Base-by-base conservation (phyloP, 92 coral and sea anemone genomes). In the Heteractis magnifica region DNA sequence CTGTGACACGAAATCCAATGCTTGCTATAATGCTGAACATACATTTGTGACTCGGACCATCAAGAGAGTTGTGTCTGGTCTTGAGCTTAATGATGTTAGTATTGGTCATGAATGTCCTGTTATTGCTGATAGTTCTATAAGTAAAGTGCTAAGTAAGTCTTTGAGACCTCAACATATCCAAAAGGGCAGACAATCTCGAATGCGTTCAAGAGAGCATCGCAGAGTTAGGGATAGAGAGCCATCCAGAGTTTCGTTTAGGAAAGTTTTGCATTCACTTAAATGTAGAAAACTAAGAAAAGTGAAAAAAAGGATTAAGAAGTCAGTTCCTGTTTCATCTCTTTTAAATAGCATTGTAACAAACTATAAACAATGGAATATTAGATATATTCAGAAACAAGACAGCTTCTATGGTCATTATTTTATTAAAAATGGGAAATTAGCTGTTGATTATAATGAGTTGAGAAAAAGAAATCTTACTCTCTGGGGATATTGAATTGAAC, bases 401-500 rank as follows among this genome's bases (percentile, higher is more conserved):
- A 13, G 11, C 14, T 55, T 55, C 14, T 55, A 55, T 13, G 14
- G 0, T 4, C 10, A 55, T 55, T 55, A 55, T 55, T 55, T 55
- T 13, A 55, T 55, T 55, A 55, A 55, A 55, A 55, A 8, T 55
- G 1, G 14, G 59, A 55, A 55, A 8, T 55, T 13, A 55, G 14
- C 14, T 55, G 59, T 8, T 55, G 14, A 8, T 8, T 13, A 55
- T 55, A 55, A 55, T 55, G 59, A 9, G 0, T 55, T 13, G 14
- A 55, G 59, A 13, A 9, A 55, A 13, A 55, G n/a, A 55, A 34
- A 34, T 80, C 23, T 65, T 86, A 65, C 16, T 80, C 48, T 65
- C 86, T 5, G 86, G 89, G 9, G 87, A 82, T 87, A 68, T 87
- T 77, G 87, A 82, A 82, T 74, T 82, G 52, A 87, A 82, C 26